These are phyloP conservation scores for Hoplias malabaricus DNA, from an alignment of 2,113 vertebrate genomes.

Conservation along the genomic window DNA sequence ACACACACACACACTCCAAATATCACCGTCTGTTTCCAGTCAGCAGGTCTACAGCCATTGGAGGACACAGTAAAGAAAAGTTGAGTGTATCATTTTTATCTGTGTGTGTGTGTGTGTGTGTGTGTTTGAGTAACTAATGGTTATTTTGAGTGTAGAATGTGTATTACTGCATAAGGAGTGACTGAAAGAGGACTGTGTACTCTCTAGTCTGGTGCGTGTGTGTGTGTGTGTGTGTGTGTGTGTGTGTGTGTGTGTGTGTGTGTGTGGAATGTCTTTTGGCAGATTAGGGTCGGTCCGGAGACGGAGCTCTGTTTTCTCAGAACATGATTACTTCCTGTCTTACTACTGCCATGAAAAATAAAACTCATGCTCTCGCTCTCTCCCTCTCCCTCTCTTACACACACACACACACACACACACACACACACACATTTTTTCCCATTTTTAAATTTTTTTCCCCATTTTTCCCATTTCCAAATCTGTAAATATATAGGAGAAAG, in stretches of 20 bases:
- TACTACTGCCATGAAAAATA: constrained; percentile 52
- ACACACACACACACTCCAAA: not conserved
- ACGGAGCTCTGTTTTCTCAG: constrained; percentile 75
- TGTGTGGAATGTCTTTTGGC: constrained; percentile 26
- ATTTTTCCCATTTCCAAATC: no score
- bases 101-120: no score
- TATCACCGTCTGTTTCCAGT: no score
- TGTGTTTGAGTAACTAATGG: no score
- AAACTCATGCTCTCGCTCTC: constrained; percentile 24
- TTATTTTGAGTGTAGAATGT: not conserved
- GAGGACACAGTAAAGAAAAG: no score
- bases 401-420: no score
- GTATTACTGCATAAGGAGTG: not conserved
- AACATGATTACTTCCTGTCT: constrained; percentile 80
- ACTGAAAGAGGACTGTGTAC: not conserved
- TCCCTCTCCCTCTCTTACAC: no score
- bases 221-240: not conserved
- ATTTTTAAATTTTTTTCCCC: no score
- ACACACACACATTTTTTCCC: no score
- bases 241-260: constrained; percentile 43
- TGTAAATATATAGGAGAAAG: no score
- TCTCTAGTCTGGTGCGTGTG: not conserved
- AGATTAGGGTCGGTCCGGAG: constrained; percentile 59
- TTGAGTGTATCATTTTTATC: no score
- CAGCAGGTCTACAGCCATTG: no score